Base-by-base conservation (phyloP, 1,140 invertebrate species). In the Helicorthomorpha holstii region DNA sequence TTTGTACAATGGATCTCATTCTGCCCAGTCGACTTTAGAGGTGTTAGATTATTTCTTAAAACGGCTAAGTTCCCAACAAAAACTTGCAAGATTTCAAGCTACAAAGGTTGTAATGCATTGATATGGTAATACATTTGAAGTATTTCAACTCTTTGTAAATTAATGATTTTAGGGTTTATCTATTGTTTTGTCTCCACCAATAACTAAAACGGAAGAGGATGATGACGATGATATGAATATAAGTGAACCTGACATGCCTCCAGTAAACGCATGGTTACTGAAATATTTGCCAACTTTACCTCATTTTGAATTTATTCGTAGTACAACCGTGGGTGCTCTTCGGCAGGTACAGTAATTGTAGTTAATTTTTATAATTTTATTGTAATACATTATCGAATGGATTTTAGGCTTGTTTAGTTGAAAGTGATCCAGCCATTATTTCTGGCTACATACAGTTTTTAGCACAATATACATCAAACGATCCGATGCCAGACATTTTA, bases 1-100 rank as follows among this genome's bases (percentile, higher is more conserved):
- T 52, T 59, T 76, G n/a, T 64, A 67, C 53, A 63, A 66, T 34
- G 57, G 61, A 68, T 80, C 49, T 71, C 75, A 57, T 48, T 65
- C 65, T 50, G 49, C 57, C 14, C 51, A 71, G 73, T 50, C 73
- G 23, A 75, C 80, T 41, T 79, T 76, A 54, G 87, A 93, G 64
- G 83, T 94, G 16, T 67, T 95, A n/a, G 85, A 89, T 61, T 95
- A 95, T 67, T 90, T 96, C 63, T 73, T 94, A 54, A 72, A 86
- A 54, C 69, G 90, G 44, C 69, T 96, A 0, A 82, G 85, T 27
- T 91, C 88, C 19, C 78, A 81, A 38, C 85, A 89, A 56, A 77
- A 79, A 43, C 67, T 75, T 34, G 85, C 82, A 23, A 68, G 91
- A 29, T 67, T 75, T 2, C 81, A 88, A 54, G 89, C 91, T 3